phyloP scores from a whole-genome alignment of 2,888 invertebrate genomes.

The Apamea epomidion region DNA sequence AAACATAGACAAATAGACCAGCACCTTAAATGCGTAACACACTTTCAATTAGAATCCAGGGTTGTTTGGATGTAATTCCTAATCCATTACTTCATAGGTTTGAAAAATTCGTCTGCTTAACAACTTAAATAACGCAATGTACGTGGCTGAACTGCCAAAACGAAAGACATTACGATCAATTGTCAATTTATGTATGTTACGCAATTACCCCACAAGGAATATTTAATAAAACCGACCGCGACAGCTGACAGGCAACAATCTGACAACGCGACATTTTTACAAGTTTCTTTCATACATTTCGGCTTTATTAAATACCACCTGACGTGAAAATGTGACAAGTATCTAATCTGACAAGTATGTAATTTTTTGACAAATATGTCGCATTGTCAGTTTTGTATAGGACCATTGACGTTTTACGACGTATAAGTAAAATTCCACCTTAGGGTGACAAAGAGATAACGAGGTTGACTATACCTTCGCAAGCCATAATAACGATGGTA shows the following conservation, averaged over 20 bases:
- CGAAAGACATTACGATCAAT: background rate
- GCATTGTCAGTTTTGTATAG: background rate
- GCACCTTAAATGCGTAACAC: background rate
- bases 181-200: background rate
- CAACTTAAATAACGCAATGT: background rate
- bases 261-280: background rate
- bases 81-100: background rate
- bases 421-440: background rate
- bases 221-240: background rate
- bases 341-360: background rate
- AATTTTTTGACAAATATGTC: background rate
- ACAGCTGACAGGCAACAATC: background rate
- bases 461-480: conserved; percentile 1
- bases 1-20: background rate
- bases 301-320: background rate
- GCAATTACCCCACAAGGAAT: background rate
- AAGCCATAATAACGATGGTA: conserved; percentile 52
- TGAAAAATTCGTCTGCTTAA: background rate
- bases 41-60: background rate
- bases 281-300: background rate
- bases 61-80: background rate
- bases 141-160: background rate
- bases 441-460: background rate
- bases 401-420: background rate
- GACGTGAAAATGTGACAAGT: background rate